phyloP scores from a whole-genome alignment of 1,140 invertebrate genomes.

The Orius insidiosus region DNA sequence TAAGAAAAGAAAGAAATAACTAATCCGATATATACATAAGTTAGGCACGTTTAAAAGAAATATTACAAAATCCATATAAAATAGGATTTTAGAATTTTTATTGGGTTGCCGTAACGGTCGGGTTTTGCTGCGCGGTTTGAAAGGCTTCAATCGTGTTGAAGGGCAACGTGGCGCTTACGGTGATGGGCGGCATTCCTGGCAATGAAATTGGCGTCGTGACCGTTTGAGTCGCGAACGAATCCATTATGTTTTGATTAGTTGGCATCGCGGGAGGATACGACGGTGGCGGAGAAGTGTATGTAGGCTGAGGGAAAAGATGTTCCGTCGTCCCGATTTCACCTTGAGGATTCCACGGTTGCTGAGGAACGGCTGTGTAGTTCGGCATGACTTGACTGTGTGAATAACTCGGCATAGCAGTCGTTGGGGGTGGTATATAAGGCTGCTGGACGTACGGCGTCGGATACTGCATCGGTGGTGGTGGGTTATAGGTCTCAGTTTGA shows the following conservation, averaged over 20 bases:
- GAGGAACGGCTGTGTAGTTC: conserved; percentile 10
- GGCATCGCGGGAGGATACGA: background rate
- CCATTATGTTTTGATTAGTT: conserved; percentile 14
- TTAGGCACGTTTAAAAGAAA: too few relatives aligned
- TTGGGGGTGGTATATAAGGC: conserved; percentile 1
- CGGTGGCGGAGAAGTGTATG: conserved; percentile 16
- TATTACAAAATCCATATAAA: too few relatives aligned
- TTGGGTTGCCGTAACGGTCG: conserved; percentile 7
- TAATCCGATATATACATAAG: too few relatives aligned
- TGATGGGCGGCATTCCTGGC: conserved; percentile 64
- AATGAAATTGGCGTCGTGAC: conserved; percentile 53
- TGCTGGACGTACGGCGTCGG: background rate
- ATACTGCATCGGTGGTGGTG: background rate
- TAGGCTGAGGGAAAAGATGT: conserved; percentile 23
- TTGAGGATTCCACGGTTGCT: conserved; percentile 14
- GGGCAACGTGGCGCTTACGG: conserved; percentile 54
- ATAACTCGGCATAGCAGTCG: conserved; percentile 5
- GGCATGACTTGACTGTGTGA: background rate
- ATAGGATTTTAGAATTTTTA: conserved; percentile 1
- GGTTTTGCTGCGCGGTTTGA: conserved; percentile 17
- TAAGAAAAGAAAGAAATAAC: too few relatives aligned
- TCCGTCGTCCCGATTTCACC: conserved; percentile 15
- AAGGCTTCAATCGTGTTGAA: conserved; percentile 23
- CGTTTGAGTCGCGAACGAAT: conserved; percentile 24
- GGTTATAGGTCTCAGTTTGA: background rate